Evolutionary conservation across 1,140 invertebrate species (phyloP), one percentile per base, ranked within the genome.

Genomic region (Atopsyche davidsoni): DNA sequence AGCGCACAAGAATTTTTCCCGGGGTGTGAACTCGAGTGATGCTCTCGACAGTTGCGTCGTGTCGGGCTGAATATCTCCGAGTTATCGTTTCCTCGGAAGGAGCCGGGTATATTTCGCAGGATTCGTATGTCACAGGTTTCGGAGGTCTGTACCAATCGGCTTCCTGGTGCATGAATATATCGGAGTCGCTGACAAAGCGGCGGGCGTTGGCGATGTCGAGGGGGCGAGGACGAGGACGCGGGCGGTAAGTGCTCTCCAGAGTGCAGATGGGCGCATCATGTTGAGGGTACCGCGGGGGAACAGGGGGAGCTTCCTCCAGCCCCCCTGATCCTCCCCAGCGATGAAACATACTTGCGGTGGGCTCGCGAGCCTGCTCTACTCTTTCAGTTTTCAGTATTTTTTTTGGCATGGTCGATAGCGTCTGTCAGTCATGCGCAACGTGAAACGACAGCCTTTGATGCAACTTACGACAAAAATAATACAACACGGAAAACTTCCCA

Each of bases 111-210:
- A 36, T 17, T n/a, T 49, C 43, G 3, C 11, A 19, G 17, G 51
- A 47, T 11, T 47, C 48, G 23, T 13, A 21, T 1, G 35, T 35
- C 10, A 23, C 17, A 21, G 25, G 19, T 40, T 25, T 58, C 0
- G 56, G 46, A 18, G 51, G 46, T 18, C 51, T 21, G 17, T 46
- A 58, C 56, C 56, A 58, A 24, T 58, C 51, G 10, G 31, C 36
- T 11, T 58, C 56, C 6, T 44, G 36, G 24, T 58, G 39, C 31
- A 51, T 51, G 25, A 51, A 58, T 18, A 58, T 50, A 24, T 58
- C 38, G 3, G 56, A 58, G 7, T 58, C 56, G 39, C 56, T 58
- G 25, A 58, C 56, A 9, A 40, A 46, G 3, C 23, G 51, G 11
- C 47, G 6, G n/a, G 34, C 16, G 16, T 24, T 18, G 13, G 36